Evolutionary conservation across 1,140 invertebrate species (phyloP).

Genomic region (Drosophila sulfurigaster): DNA sequence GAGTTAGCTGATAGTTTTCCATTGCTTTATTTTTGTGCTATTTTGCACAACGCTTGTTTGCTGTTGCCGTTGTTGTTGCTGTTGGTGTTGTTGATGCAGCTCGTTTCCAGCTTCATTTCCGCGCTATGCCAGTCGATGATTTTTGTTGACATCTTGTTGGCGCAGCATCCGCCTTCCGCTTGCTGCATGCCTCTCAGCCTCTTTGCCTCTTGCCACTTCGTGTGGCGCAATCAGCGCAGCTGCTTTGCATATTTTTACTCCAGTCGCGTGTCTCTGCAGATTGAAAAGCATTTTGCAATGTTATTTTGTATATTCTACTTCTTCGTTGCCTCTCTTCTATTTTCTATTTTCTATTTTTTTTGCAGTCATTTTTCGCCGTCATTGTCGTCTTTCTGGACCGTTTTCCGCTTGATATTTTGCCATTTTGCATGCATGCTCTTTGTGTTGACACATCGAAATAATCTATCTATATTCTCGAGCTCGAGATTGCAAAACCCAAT

Average conservation of each 20-base stretch:
- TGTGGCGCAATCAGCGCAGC: constrained; percentile 73
- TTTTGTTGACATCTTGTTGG: constrained; percentile 78
- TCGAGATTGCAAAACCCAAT: background rate
- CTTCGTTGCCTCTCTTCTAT: constrained; percentile 5
- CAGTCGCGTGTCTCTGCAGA: constrained; percentile 57
- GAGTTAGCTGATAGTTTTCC: constrained; percentile 46
- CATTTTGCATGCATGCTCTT: constrained; percentile 68
- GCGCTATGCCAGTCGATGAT: constrained; percentile 71
- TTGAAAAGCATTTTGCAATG: constrained; percentile 74
- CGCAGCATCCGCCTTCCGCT: constrained; percentile 54
- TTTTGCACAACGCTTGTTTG: constrained; percentile 13
- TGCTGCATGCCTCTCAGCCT: constrained; percentile 13
- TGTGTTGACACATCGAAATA: constrained; percentile 75
- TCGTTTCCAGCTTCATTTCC: constrained; percentile 68
- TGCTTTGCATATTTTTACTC: constrained; percentile 76
- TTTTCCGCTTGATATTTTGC: constrained; percentile 66
- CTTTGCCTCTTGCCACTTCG: constrained; percentile 21
- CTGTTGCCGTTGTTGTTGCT: constrained; percentile 3
- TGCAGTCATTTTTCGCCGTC: constrained; percentile 33
- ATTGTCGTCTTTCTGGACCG: constrained; percentile 44
- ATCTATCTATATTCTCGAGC: constrained; percentile 65
- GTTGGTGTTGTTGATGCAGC: constrained; percentile 13
- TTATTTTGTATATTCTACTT: constrained; percentile 49
- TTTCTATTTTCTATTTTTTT: constrained; percentile 10
- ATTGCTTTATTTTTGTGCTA: constrained; percentile 69